These are phyloP conservation scores for Palythoa grandis DNA, from an alignment of 92 coral and sea anemone species.

Conservation along the genomic window DNA sequence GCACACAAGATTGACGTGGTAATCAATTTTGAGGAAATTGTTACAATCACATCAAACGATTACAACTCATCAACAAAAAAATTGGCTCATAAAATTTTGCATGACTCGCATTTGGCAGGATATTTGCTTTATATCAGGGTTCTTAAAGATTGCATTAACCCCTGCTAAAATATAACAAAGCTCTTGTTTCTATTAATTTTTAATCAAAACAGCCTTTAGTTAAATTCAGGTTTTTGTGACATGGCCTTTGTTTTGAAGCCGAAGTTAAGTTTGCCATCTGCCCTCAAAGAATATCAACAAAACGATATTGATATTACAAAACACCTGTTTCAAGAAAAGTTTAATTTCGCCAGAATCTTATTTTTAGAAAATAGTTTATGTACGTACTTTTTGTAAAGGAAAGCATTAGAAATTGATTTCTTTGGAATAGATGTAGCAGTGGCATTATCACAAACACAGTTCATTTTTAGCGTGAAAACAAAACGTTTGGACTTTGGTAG, in stretches of 20 bases:
- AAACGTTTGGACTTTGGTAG: neutral
- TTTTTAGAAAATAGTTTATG: constrained; percentile 10
- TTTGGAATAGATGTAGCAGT: neutral
- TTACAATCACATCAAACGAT: constrained; percentile 39
- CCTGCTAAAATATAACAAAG: constrained; percentile 39
- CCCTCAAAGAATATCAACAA: constrained; percentile 37
- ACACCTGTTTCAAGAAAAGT: constrained; percentile 31
- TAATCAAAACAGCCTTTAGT: constrained; percentile 46
- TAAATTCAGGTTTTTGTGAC: constrained; percentile 41
- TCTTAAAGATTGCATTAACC: constrained; percentile 51
- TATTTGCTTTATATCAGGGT: constrained; percentile 43
- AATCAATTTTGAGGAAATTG: constrained; percentile 31
- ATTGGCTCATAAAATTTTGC: constrained; percentile 28
- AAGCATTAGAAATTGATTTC: neutral
- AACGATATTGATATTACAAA: constrained; percentile 24
- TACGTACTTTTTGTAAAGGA: neutral
- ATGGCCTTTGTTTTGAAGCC: constrained; percentile 17
- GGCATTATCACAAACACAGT: constrained; percentile 2
- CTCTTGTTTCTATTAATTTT: constrained; percentile 39
- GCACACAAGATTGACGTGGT: constrained; percentile 47
- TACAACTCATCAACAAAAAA: constrained; percentile 23
- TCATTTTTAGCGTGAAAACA: neutral
- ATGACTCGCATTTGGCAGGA: constrained; percentile 23
- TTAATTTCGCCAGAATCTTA: constrained; percentile 19
- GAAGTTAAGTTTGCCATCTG: constrained; percentile 48